Conservation (phyloP, 2,888 invertebrate genomes). For the Timema podura region DNA sequence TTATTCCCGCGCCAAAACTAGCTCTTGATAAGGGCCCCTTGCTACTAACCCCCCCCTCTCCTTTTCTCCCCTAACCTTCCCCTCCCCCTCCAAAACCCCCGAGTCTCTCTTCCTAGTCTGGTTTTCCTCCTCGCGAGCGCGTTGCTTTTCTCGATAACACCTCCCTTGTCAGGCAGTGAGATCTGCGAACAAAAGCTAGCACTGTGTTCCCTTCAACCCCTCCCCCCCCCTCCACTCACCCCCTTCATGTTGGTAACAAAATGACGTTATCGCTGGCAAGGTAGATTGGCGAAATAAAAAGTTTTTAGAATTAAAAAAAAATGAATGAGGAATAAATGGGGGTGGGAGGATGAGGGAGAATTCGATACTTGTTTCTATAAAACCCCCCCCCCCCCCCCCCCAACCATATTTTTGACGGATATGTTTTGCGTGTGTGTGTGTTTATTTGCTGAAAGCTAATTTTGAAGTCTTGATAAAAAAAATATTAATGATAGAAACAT, state of each 20-base stretch:
- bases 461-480: too few species aligned
- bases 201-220: neutral
- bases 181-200: conserved; percentile 10
- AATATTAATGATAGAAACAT: too few species aligned
- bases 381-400: too few species aligned
- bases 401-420: too few species aligned
- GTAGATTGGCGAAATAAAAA: conserved; percentile 14
- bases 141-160: neutral
- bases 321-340: neutral
- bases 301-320: conserved; percentile 11
- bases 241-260: conserved; percentile 1
- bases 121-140: neutral
- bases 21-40: conserved; percentile 14
- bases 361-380: too few species aligned
- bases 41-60: conserved; percentile 13
- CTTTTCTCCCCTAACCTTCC: conserved; percentile 19
- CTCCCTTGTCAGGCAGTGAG: conserved; percentile 12
- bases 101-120: neutral
- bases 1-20: conserved; percentile 15
- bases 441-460: too few species aligned
- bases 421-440: too few species aligned
- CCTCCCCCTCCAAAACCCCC: conserved; percentile 6
- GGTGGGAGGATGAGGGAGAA: too few species aligned
- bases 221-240: neutral
- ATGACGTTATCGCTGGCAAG: conserved; percentile 12